These are phyloP conservation scores for Cyclura pinguis DNA, from an alignment of 2,797 vertebrate genomes.

Conservation along the genomic window DNA sequence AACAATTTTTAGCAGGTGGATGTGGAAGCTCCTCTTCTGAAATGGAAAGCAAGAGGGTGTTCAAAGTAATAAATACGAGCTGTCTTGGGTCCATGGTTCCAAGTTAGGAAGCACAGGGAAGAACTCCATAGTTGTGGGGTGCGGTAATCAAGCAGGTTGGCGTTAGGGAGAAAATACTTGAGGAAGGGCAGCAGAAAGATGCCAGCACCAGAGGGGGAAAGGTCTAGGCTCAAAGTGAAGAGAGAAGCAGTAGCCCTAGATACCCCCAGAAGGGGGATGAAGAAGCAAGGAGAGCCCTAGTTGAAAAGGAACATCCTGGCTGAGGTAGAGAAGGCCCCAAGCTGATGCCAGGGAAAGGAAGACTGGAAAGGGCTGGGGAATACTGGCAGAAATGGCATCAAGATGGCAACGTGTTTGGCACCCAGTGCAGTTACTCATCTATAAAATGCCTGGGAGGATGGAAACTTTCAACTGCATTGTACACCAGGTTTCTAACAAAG, in stretches of 20 bases:
- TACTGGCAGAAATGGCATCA: not conserved
- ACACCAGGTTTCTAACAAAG: not conserved
- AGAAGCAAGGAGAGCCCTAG: not conserved
- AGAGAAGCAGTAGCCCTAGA: not conserved
- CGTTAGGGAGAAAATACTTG: not conserved
- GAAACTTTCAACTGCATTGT: no score
- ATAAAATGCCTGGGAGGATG: not conserved
- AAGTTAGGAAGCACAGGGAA: not conserved
- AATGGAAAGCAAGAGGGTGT: not conserved
- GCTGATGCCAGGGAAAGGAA: not conserved
- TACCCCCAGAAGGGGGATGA: not conserved
- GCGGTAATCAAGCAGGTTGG: not conserved
- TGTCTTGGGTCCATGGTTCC: not conserved
- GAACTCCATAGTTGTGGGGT: not conserved
- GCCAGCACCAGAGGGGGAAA: not conserved
- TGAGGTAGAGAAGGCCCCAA: constrained; percentile 32
- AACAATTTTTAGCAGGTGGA: not conserved
- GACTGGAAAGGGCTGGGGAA: not conserved
- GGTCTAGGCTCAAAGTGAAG: no score
- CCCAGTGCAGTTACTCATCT: not conserved
- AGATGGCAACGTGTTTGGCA: not conserved
- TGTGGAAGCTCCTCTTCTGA: not conserved
- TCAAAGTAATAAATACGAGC: constrained; percentile 28
- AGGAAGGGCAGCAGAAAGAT: not conserved
- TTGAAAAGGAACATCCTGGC: not conserved